Evolutionary conservation across 2,888 invertebrate species (phyloP).

Genomic region (Tipula confusa): DNA sequence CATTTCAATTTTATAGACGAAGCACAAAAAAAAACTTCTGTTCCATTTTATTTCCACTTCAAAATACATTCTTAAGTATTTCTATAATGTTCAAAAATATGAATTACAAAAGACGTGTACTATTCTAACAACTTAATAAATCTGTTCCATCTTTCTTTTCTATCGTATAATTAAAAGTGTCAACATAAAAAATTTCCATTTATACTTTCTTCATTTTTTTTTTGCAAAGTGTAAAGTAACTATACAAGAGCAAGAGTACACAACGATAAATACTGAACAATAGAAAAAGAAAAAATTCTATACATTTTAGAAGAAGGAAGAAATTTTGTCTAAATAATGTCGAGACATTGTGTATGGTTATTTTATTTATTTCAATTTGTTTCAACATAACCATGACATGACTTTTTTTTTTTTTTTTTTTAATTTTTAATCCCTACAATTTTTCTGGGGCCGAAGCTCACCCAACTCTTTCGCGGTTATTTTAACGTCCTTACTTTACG

Average conservation of each 20-base stretch:
- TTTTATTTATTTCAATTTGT: background rate
- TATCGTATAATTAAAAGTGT: background rate
- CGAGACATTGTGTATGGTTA: background rate
- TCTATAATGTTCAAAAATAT: background rate
- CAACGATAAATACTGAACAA: background rate
- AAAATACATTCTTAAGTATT: background rate
- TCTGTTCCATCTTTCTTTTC: background rate
- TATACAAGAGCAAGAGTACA: background rate
- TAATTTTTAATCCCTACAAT: no score
- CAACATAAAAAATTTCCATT: slow-evolving; percentile 12
- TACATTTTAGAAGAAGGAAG: background rate
- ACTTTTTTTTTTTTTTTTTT: no score
- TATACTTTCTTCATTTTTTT: background rate
- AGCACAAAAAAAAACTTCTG: background rate
- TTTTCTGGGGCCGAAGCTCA: no score
- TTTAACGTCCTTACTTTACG: no score
- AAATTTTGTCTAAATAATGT: background rate
- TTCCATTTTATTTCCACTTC: background rate
- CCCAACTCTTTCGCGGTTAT: no score
- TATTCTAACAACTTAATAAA: slow-evolving; percentile 16
- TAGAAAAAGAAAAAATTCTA: background rate
- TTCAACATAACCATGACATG: slow-evolving; percentile 3
- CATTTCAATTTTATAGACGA: background rate
- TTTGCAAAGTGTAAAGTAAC: background rate
- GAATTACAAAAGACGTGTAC: background rate